These are phyloP conservation scores for Anolis apletophallus DNA, from an alignment of 2,797 vertebrate species.

Conservation along the genomic window DNA sequence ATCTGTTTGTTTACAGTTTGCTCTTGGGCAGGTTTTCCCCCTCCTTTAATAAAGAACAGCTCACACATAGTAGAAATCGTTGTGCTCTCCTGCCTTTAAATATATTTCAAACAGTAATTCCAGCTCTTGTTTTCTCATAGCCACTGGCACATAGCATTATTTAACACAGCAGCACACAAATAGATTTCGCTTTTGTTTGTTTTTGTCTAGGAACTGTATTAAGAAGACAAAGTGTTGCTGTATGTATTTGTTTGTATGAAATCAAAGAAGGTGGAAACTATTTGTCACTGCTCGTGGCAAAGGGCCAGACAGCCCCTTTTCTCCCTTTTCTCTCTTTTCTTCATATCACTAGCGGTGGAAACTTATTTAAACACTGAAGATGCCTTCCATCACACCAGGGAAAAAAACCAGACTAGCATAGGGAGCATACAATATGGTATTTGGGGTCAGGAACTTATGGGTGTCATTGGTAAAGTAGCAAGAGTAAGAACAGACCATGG, in stretches of 20 bases:
- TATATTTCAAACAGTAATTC: conserved; percentile 11
- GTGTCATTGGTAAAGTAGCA: too few relatives aligned
- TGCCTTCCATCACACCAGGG: too few relatives aligned
- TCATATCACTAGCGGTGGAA: too few relatives aligned
- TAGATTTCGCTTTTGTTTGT: not conserved
- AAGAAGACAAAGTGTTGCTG: not conserved
- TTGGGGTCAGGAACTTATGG: too few relatives aligned
- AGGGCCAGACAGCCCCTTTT: not conserved
- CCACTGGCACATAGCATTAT: not conserved
- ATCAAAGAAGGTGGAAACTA: not conserved
- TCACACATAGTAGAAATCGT: not conserved
- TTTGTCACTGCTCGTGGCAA: not conserved
- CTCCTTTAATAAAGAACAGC: not conserved
- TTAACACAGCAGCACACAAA: not conserved
- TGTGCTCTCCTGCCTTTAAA: not conserved
- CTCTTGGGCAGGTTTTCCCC: not conserved
- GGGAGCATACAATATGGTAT: too few relatives aligned
- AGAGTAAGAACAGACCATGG: too few relatives aligned
- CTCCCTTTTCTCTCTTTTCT: not conserved
- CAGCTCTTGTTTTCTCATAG: not conserved
- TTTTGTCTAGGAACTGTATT: not conserved
- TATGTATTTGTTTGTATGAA: not conserved
- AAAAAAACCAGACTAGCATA: too few relatives aligned
- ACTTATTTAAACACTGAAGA: too few relatives aligned
- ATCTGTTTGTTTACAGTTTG: conserved; percentile 19